A percentile compares a stretch with the other conserved stretches of the same genome.
phyloP scores from a whole-genome alignment of 2,888 invertebrate genomes.

The Cetonia aurata region DNA sequence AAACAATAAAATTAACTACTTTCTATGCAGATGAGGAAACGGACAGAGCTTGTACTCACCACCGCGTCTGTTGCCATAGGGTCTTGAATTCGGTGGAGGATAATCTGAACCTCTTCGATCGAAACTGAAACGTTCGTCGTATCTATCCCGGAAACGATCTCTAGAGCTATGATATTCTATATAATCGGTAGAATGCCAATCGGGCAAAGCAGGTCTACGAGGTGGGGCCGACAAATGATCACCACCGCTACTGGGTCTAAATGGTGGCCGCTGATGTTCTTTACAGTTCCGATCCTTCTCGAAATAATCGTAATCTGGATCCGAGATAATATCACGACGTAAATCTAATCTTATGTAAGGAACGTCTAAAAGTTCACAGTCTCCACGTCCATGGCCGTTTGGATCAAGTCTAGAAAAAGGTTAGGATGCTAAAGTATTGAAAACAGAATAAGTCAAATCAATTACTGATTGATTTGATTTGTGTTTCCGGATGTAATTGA shows the following conservation, averaged over 20 bases:
- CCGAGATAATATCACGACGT: conserved; percentile 73
- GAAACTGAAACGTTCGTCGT: conserved; percentile 15
- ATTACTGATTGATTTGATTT: neutral
- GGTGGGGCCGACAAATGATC: conserved; percentile 15
- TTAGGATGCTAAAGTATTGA: conserved; percentile 15
- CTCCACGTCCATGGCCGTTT: conserved; percentile 78
- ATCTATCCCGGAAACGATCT: conserved; percentile 32
- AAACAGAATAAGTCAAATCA: neutral
- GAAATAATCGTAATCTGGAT: conserved; percentile 83
- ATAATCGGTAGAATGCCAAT: conserved; percentile 29
- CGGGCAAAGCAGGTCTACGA: conserved; percentile 13
- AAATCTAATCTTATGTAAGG: conserved; percentile 79
- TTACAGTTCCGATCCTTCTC: conserved; percentile 78
- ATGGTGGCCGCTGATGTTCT: conserved; percentile 30
- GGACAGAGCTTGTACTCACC: conserved; percentile 45
- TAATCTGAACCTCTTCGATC: conserved; percentile 36
- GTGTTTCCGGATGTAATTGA: too few species aligned
- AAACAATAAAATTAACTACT: too few species aligned
- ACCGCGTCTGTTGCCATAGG: conserved; percentile 44
- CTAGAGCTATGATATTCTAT: conserved; percentile 14
- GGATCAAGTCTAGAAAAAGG: conserved; percentile 73
- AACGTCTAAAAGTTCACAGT: conserved; percentile 82
- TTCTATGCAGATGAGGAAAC: conserved; percentile 38
- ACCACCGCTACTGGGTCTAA: conserved; percentile 30
- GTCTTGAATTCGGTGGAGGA: conserved; percentile 16